These are phyloP conservation scores for Eilema caniola DNA, from an alignment of 2,888 invertebrate species.

Conservation along the genomic window DNA sequence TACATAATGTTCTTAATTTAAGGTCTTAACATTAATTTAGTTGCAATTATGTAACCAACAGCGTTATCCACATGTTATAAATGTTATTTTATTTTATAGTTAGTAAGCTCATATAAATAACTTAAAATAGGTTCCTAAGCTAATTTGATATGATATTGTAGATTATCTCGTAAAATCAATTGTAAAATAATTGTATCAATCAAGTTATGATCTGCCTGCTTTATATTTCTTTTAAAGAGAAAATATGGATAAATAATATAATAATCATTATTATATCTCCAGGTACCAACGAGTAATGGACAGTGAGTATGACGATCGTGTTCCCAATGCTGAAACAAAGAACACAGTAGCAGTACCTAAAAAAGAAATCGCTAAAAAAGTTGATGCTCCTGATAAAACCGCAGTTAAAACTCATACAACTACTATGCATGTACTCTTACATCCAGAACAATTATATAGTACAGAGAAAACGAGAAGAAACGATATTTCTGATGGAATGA, in stretches of 20 bases:
- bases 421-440: not conserved
- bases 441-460: not conserved
- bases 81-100: too few species aligned
- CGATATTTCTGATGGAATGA: not conserved
- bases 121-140: too few species aligned
- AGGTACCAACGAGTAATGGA: not conserved
- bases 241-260: not conserved
- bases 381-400: not conserved
- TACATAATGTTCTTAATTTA: too few species aligned
- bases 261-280: not conserved
- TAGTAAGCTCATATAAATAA: too few species aligned
- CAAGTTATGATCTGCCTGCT: too few species aligned
- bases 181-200: too few species aligned
- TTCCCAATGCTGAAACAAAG: not conserved
- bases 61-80: too few species aligned
- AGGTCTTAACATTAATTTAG: too few species aligned
- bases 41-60: too few species aligned
- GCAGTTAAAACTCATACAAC: not conserved
- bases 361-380: not conserved
- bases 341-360: not conserved
- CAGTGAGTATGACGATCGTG: slow-evolving; percentile 4
- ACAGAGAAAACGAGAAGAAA: not conserved
- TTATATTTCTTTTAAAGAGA: too few species aligned
- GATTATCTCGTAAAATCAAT: too few species aligned
- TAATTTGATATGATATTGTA: too few species aligned